These are phyloP conservation scores for Anneissia japonica DNA, from an alignment of 35 echinoderm and acorn worm genomes.

Conservation along the genomic window DNA sequence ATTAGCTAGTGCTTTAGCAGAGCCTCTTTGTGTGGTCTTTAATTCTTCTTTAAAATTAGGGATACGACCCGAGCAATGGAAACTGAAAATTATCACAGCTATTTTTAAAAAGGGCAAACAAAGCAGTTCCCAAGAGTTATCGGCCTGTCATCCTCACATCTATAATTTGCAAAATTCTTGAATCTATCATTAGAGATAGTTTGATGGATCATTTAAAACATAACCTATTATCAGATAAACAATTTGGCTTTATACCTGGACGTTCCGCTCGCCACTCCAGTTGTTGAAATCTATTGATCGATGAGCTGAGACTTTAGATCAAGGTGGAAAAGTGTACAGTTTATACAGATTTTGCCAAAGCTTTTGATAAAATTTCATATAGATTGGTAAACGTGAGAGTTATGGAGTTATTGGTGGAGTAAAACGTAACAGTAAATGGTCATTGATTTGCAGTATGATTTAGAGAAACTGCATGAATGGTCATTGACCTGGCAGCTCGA, in stretches of 20 bases:
- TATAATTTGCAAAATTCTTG: constrained; percentile 5
- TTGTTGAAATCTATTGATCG: not conserved
- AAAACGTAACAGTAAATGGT: too few relatives aligned
- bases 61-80: too few relatives aligned
- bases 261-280: not conserved
- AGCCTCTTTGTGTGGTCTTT: too few relatives aligned
- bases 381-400: constrained; percentile 9
- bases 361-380: constrained; percentile 43
- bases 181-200: not conserved
- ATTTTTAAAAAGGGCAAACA: constrained; percentile 3
- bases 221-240: not conserved
- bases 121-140: not conserved
- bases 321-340: constrained; percentile 21
- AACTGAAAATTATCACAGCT: not conserved
- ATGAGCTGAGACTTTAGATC: constrained; percentile 9
- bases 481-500: not conserved
- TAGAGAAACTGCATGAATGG: not conserved
- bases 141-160: not conserved
- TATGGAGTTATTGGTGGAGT: not conserved
- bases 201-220: not conserved
- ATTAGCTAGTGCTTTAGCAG: too few relatives aligned
- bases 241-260: not conserved
- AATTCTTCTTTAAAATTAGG: too few relatives aligned
- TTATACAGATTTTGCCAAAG: constrained; percentile 56
- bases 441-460: not conserved